Conservation (phyloP, 1,140 invertebrate species). For the Myzus persicae region DNA sequence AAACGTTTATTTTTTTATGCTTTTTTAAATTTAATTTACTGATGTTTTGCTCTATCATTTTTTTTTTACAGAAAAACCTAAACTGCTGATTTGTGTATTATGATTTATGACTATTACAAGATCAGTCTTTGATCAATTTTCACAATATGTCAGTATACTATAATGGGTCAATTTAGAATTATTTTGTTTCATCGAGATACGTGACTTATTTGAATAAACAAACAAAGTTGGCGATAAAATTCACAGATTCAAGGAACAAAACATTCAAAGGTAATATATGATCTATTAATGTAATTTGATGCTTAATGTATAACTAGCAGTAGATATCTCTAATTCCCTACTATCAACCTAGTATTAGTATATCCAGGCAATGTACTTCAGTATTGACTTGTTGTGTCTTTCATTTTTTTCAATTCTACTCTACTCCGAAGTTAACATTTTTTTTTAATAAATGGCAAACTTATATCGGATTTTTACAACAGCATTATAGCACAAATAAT, state of each 20-base stretch:
- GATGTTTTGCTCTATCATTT: neutral
- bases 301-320: neutral
- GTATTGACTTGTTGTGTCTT: neutral
- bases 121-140: neutral
- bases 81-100: neutral
- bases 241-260: neutral
- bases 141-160: neutral
- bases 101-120: neutral
- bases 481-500: neutral
- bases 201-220: neutral
- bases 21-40: neutral
- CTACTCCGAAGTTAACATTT: no score
- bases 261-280: neutral
- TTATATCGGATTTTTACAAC: neutral
- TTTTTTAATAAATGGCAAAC: neutral
- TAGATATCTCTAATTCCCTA: neutral
- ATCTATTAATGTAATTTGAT: neutral
- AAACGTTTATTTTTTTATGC: neutral
- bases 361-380: neutral
- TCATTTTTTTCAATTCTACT: neutral
- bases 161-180: neutral
- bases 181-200: neutral
- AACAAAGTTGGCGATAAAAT: neutral
- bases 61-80: neutral
- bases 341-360: neutral